These are phyloP conservation scores for Passer domesticus DNA, from an alignment of 2,113 vertebrate genomes.

Conservation along the genomic window DNA sequence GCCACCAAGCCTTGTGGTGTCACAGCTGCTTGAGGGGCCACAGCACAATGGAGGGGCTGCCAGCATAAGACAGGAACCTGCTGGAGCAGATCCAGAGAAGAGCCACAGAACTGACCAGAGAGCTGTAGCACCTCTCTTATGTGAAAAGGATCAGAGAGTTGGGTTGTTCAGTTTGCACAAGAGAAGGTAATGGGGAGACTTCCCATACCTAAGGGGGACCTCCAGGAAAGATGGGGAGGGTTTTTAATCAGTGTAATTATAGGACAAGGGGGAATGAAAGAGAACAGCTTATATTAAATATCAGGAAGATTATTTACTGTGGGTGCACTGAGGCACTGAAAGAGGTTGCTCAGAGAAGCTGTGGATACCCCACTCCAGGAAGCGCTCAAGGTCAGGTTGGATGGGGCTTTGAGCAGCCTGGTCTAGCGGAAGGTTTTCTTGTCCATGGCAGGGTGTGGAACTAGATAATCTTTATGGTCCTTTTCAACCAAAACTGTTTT, in stretches of 20 bases:
- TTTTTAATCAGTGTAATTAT: no score
- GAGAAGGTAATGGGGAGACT: no score
- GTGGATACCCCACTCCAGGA: not conserved
- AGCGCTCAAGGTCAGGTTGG: not conserved
- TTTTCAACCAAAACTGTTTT: not conserved
- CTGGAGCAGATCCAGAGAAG: not conserved
- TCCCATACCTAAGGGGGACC: no score
- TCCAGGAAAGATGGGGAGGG: no score
- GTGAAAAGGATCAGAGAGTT: not conserved
- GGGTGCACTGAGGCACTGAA: no score
- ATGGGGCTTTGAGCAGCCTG: not conserved
- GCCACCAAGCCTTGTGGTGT: not conserved
- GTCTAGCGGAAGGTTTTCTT: not conserved
- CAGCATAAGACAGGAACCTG: not conserved
- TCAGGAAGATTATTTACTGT: no score
- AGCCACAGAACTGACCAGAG: not conserved
- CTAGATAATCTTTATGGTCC: not conserved
- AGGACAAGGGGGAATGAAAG: no score
- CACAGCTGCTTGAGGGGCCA: not conserved
- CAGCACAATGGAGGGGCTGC: fast-evolving
- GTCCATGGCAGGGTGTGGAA: not conserved
- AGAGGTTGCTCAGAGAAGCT: no score
- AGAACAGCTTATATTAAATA: no score
- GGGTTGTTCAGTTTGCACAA: not conserved
- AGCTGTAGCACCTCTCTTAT: not conserved